Conservation (phyloP, 2,797 vertebrate species). For the Enteromius radiatus region DNA sequence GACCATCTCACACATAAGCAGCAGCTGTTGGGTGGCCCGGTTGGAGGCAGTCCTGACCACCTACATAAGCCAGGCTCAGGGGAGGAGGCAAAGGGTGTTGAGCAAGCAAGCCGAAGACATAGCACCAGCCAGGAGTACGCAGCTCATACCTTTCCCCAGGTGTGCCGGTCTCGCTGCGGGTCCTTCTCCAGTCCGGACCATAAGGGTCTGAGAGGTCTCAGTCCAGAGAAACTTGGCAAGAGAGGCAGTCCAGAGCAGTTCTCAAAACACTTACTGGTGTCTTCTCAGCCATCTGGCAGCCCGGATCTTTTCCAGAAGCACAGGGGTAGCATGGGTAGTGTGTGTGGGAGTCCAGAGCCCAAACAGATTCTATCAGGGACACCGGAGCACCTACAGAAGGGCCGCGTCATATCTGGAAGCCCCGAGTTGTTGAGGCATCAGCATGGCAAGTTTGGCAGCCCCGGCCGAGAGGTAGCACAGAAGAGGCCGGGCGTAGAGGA, state of each 20-base stretch:
- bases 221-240: conserved; percentile 85
- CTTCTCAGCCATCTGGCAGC: conserved; percentile 78
- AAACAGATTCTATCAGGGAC: conserved; percentile 81
- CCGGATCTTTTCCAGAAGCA: conserved; percentile 90
- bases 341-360: conserved; percentile 80
- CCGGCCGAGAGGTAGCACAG: conserved; percentile 83
- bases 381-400: conserved; percentile 88
- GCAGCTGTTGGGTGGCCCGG: conserved; percentile 63
- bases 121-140: conserved; percentile 88
- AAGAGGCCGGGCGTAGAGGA: conserved; percentile 85
- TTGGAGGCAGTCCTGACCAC: conserved; percentile 80
- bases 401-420: conserved; percentile 85
- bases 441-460: conserved; percentile 81
- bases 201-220: conserved; percentile 80
- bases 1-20: conserved; percentile 81
- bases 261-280: conserved; percentile 76
- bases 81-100: conserved; percentile 55
- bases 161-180: conserved; percentile 74
- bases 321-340: conserved; percentile 66
- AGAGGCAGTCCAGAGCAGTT: conserved; percentile 80
- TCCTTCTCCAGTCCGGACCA: conserved; percentile 82
- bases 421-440: conserved; percentile 89
- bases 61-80: conserved; percentile 57
- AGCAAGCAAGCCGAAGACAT: conserved; percentile 80
- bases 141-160: conserved; percentile 83